Base-by-base conservation (phyloP, 2,888 invertebrate species). In the Cephus pulcher region DNA sequence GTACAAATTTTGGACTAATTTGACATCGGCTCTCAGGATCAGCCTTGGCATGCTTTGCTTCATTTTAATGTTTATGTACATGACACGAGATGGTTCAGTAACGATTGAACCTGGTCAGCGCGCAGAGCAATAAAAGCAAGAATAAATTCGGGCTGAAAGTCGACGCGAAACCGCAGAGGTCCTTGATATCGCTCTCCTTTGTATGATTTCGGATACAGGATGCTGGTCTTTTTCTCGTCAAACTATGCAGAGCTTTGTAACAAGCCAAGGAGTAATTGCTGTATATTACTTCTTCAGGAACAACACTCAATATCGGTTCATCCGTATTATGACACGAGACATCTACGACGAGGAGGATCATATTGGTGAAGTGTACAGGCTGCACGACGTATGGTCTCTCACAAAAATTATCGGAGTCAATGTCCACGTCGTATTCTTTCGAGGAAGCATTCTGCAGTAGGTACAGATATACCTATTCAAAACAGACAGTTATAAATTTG, bases 331-430 rank as follows among this genome's bases (percentile, higher is more conserved):
- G 93, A 88, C 96, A 96, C 80, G 94, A 92, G 11, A 84, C 87
- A 87, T 96, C 95, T n/a, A 96, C 94, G 32, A 96, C 96, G 74
- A 97, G 92, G 86, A 97, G 92, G 79, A 97, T 92, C 92, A 97
- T 93, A 89, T 97, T 97, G 76, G 96, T 97, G 84, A 94, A 94
- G 80, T 95, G 95, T 79, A 97, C 96, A 71, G 95, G 93, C 84
- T 96, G 94, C 2, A 95, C 95, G 82, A 96, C 95, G 91, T 95
- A 97, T 34, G 95, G 95, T 87, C 95, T 92, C 23, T 71, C 73
- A 77, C 90, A 90, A 15, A 81, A 83, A 3, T 80, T 78, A 1
- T 80, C 78, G 15, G 83, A 80, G 68, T 78, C 70, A 32, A 85
- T 84, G 68, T 89, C 86, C 15, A 89, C 82, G 79, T 90, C 86